Conservation (phyloP, 2,888 invertebrate species). For the Erebia ligea region DNA sequence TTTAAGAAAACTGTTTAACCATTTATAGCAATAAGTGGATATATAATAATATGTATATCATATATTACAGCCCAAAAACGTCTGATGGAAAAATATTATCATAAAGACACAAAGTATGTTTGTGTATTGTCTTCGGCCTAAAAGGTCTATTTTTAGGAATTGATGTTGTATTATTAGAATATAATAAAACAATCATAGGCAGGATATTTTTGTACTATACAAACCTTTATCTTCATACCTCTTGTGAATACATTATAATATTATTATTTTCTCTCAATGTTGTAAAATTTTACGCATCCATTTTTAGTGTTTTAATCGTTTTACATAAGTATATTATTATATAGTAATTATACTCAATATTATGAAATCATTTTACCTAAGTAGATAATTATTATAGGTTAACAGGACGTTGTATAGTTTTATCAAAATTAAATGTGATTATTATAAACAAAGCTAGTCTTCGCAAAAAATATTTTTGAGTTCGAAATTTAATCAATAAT, state of each 20-base stretch:
- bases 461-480: constrained; percentile 7
- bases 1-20: neutral
- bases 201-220: constrained; percentile 33
- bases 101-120: constrained; percentile 23
- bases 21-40: neutral
- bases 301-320: neutral
- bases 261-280: neutral
- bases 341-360: neutral
- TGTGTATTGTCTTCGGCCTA: constrained; percentile 27
- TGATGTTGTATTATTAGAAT: constrained; percentile 22
- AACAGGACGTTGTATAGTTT: neutral
- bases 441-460: constrained; percentile 23
- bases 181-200: constrained; percentile 9
- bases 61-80: neutral
- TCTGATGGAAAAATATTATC: constrained; percentile 20
- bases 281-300: neutral
- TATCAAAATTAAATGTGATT: constrained; percentile 23
- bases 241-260: neutral
- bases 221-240: constrained; percentile 12
- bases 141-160: constrained; percentile 28
- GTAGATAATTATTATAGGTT: neutral
- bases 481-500: neutral
- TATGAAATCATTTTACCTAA: neutral
- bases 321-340: neutral
- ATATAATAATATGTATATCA: no score